A percentile compares a stretch with the other conserved stretches of the same genome.
These are phyloP conservation scores for Euproctis similis DNA, from an alignment of 2,888 invertebrate species.

Conservation along the genomic window DNA sequence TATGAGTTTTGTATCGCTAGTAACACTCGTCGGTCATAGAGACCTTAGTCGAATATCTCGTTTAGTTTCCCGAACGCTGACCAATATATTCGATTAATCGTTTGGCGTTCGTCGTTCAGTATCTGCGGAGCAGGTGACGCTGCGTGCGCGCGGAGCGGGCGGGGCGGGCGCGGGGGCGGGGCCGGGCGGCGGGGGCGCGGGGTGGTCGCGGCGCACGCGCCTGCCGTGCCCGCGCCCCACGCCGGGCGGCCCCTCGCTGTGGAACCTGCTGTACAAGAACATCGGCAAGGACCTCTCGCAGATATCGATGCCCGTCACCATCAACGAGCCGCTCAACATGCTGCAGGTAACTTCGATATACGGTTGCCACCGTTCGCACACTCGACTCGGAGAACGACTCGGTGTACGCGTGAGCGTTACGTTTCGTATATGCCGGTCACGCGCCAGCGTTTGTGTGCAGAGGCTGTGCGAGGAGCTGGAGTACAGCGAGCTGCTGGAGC, in stretches of 20 bases:
- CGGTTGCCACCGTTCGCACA: no score
- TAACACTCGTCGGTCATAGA: no score
- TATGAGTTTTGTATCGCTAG: no score
- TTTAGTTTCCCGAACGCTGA: no score
- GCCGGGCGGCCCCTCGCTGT: constrained; percentile 85
- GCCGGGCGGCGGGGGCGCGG: constrained; percentile 9
- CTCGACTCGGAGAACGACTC: no score
- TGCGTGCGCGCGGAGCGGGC: neutral
- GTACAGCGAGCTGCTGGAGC: constrained; percentile 86
- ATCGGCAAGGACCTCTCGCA: constrained; percentile 91
- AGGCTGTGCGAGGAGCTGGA: constrained; percentile 89
- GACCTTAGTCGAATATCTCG: neutral
- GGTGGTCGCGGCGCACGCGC: constrained; percentile 76
- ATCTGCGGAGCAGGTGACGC: constrained; percentile 1
- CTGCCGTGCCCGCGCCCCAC: constrained; percentile 84
- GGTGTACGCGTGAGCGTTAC: no score
- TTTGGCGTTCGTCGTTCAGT: neutral
- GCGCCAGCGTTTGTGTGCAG: no score
- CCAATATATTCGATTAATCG: neutral
- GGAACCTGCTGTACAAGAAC: constrained; percentile 86
- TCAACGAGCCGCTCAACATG: constrained; percentile 89
- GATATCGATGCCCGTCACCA: constrained; percentile 90
- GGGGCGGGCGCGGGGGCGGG: constrained; percentile 36
- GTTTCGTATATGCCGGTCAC: no score
- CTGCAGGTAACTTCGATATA: no score